These are phyloP conservation scores for Pteropus rufus DNA, from an alignment of 2,797 vertebrate genomes.

Conservation along the genomic window DNA sequence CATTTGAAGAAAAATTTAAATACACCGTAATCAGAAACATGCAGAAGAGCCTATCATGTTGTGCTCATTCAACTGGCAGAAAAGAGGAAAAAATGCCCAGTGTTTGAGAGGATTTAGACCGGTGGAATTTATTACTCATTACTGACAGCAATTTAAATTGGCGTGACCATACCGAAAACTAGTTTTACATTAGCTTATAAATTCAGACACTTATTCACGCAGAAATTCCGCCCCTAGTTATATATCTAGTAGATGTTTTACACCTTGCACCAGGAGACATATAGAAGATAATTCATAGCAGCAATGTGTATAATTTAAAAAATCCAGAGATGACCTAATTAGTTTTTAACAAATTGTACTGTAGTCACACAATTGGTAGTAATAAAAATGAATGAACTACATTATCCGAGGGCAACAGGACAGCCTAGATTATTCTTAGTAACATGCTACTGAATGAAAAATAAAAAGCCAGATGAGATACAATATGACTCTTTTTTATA, in stretches of 20 bases:
- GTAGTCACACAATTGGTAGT: neutral
- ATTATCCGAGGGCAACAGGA: neutral
- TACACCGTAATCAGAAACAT: neutral
- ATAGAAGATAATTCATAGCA: slow-evolving; percentile 2
- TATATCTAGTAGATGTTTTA: neutral
- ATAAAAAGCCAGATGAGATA: neutral
- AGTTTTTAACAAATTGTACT: neutral
- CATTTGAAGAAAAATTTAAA: neutral
- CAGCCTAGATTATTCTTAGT: neutral
- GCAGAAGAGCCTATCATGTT: neutral
- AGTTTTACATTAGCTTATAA: slow-evolving; percentile 32
- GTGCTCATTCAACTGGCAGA: neutral
- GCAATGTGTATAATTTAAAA: slow-evolving; percentile 10
- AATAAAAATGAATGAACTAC: neutral
- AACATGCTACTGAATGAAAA: neutral
- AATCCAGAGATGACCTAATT: slow-evolving; percentile 4
- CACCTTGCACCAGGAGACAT: neutral
- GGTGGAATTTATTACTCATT: neutral
- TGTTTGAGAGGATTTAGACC: neutral
- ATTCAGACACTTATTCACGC: neutral
- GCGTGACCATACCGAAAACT: neutral
- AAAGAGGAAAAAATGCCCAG: neutral
- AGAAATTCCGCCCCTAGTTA: neutral
- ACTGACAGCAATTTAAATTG: neutral
- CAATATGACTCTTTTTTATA: neutral